These are phyloP conservation scores for Eurypyga helias DNA, from an alignment of 2,113 vertebrate genomes.

Conservation along the genomic window DNA sequence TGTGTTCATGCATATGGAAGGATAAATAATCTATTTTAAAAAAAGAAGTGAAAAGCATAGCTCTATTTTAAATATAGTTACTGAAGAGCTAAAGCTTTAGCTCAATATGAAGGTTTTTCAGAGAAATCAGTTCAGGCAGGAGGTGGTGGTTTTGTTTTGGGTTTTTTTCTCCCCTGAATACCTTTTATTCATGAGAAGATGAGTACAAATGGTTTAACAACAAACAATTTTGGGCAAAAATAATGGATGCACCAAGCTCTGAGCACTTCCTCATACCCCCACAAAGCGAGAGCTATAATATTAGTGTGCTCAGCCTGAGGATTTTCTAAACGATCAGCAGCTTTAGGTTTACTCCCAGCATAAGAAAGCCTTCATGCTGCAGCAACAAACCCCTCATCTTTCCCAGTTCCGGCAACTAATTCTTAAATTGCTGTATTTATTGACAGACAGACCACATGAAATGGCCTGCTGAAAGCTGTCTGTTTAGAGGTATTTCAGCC, in stretches of 20 bases:
- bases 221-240: neutral
- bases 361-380: neutral
- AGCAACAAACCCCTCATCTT: neutral
- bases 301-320: neutral
- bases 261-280: neutral
- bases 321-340: neutral
- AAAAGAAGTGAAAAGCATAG: neutral
- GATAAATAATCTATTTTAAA: constrained; percentile 31
- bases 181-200: neutral
- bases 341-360: neutral
- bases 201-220: neutral
- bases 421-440: constrained; percentile 33
- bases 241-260: neutral
- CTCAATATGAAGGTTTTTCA: neutral
- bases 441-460: neutral
- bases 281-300: neutral
- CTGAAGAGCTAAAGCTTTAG: neutral
- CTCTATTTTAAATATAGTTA: constrained; percentile 16
- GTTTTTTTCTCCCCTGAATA: neutral
- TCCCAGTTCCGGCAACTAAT: neutral
- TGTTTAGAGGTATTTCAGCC: constrained; percentile 7
- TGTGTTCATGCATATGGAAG: constrained; percentile 29
- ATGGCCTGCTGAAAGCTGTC: neutral
- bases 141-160: neutral
- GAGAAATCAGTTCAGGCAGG: neutral